Evolutionary conservation across 2,797 vertebrate species (phyloP), one percentile per base, ranked within the genome.

Genomic region (Danio choprae): DNA sequence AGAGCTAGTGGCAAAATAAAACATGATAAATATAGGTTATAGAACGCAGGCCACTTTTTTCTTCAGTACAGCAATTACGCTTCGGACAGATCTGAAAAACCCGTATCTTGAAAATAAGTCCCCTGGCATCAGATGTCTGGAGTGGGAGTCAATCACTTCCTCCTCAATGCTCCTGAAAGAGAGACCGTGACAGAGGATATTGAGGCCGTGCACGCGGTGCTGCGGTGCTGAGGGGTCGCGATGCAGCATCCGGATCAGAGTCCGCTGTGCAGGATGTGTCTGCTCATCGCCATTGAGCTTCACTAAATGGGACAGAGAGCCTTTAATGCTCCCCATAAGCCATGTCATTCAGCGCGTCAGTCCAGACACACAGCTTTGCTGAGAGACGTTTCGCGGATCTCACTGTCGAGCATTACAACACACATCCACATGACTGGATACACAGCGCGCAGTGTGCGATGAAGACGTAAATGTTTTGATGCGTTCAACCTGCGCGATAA

Each of bases 291-390:
- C 84, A 92, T 88, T 92, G 87, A 92, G 89, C 86, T 85, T 74
- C 81, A 82, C 86, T 89, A 90, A 92, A 92, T 87, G 88, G 88
- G 44, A 20, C 67, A 83, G 85, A 91, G 88, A 91, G 88, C 89
- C 85, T 87, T 91, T 93, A 94, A 93, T 90, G 86, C 91, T 87
- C 16, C 43, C 84, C 89, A 86, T 93, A 93, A 93, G 89, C 93
- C 89, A 83, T 87, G 70, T 84, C 88, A 92, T 93, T 93, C 91
- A 93, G 81, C 84, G 10, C 84, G 60, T 84, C 84, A 82, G 81
- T 80, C 79, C 87, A 88, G 86, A 90, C 87, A 85, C 88, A 83
- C 88, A 86, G 88, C 86, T 86, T 87, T 85, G 87, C 84, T 86
- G 85, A 88, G 82, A 84, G 70, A 70, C 62, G 72, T 84, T 87